phyloP scores from a whole-genome alignment of 2,888 invertebrate species.

The Xanthostigma xanthostigma region DNA sequence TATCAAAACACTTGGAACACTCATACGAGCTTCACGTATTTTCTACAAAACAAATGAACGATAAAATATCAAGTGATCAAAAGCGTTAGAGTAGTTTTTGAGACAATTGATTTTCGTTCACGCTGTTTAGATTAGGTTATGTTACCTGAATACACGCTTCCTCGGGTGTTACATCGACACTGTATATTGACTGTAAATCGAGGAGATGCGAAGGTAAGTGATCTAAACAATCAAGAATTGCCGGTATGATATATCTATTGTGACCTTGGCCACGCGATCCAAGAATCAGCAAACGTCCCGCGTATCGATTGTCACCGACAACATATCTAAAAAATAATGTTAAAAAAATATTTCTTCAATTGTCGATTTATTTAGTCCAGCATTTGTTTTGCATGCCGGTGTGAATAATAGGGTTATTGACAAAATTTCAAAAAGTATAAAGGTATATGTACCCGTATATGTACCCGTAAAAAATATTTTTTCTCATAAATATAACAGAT shows the following conservation, averaged over 20 bases:
- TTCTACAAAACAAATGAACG: conserved; percentile 13
- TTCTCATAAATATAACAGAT: too few relatives aligned
- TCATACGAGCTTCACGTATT: conserved; percentile 17
- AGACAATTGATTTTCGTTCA: too few relatives aligned
- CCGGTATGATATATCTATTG: conserved; percentile 44
- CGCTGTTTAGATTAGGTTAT: not conserved
- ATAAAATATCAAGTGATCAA: not conserved
- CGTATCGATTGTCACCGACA: conserved; percentile 21
- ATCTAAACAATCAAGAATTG: conserved; percentile 40
- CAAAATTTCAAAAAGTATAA: too few relatives aligned
- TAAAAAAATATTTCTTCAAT: not conserved
- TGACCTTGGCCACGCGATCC: conserved; percentile 32
- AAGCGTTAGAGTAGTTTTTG: too few relatives aligned
- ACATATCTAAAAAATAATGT: conserved; percentile 17
- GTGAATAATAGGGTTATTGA: too few relatives aligned
- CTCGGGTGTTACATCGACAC: conserved; percentile 26
- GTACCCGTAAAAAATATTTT: too few relatives aligned
- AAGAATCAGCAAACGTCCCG: conserved; percentile 22
- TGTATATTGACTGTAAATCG: conserved; percentile 22
- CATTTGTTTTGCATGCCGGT: not conserved
- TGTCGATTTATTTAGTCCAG: not conserved
- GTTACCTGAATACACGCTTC: conserved; percentile 25
- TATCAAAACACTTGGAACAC: conserved; percentile 24
- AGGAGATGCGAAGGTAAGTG: conserved; percentile 30
- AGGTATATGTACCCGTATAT: too few relatives aligned